Conservation (phyloP, 2,113 vertebrate genomes). For the Solea solea region DNA sequence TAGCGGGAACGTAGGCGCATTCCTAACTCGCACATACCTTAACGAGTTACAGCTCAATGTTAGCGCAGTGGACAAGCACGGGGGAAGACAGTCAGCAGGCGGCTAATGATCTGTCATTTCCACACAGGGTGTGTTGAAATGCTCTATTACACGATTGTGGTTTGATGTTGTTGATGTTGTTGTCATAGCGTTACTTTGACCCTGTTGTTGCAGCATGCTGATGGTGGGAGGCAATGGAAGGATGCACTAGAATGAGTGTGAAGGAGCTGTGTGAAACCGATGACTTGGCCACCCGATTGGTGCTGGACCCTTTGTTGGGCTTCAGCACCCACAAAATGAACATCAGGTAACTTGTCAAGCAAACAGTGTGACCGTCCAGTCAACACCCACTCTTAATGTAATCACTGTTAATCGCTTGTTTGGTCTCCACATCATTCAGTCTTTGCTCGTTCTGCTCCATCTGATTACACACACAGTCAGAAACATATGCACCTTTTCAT, state of each 20-base stretch:
- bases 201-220: slow-evolving; percentile 81
- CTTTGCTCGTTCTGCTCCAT: no score
- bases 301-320: slow-evolving; percentile 97
- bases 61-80: neutral
- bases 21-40: neutral
- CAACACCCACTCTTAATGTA: neutral
- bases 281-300: slow-evolving; percentile 97
- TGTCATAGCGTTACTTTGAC: slow-evolving; percentile 20
- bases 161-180: slow-evolving; percentile 44
- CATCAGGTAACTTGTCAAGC: slow-evolving; percentile 87
- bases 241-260: slow-evolving; percentile 93
- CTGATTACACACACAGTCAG: no score
- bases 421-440: neutral
- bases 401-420: neutral
- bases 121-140: slow-evolving; percentile 1
- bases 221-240: slow-evolving; percentile 85
- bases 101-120: neutral
- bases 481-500: no score
- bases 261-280: slow-evolving; percentile 99
- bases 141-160: neutral
- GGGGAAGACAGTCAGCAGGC: neutral
- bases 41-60: no score
- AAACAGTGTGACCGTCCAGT: neutral
- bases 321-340: slow-evolving; percentile 99
- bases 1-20: neutral